Percentiles rank a stretch among this genome's conserved stretches.
phyloP scores from a whole-genome alignment of 1,140 invertebrate species.

The Drosophila asahinai region DNA sequence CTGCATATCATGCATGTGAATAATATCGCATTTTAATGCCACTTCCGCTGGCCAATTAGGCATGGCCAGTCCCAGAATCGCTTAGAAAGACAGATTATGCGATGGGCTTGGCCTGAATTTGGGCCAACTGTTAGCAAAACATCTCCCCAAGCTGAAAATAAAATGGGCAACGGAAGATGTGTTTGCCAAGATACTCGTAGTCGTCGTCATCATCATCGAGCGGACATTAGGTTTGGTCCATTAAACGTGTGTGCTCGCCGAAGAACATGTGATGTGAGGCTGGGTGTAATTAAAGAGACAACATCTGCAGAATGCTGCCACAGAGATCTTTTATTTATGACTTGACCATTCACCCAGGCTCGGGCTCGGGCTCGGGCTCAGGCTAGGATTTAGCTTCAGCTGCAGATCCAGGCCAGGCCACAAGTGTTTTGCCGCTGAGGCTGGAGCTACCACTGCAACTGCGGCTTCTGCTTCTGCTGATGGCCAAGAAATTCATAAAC shows the following conservation, averaged over 20 bases:
- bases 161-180: constrained; percentile 11
- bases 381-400: constrained; percentile 1
- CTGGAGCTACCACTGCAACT: background rate
- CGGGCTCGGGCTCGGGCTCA: background rate
- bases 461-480: constrained; percentile 10
- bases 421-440: constrained; percentile 21
- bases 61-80: constrained; percentile 4
- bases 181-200: constrained; percentile 11
- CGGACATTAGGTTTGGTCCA: constrained; percentile 44
- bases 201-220: constrained; percentile 14
- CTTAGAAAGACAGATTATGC: constrained; percentile 16
- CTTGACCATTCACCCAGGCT: constrained; percentile 62
- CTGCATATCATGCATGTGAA: too few species aligned
- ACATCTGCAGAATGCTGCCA: constrained; percentile 66
- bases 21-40: too few species aligned
- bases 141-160: background rate
- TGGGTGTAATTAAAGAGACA: constrained; percentile 73
- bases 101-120: constrained; percentile 38
- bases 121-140: constrained; percentile 20
- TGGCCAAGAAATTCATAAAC: constrained; percentile 59
- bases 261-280: constrained; percentile 34
- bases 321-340: constrained; percentile 70
- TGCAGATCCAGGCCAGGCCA: constrained; percentile 11
- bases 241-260: constrained; percentile 30
- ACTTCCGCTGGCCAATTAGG: too few species aligned